Evolutionary conservation across 1,140 invertebrate species (phyloP).

Genomic region (Drosophila eugracilis): DNA sequence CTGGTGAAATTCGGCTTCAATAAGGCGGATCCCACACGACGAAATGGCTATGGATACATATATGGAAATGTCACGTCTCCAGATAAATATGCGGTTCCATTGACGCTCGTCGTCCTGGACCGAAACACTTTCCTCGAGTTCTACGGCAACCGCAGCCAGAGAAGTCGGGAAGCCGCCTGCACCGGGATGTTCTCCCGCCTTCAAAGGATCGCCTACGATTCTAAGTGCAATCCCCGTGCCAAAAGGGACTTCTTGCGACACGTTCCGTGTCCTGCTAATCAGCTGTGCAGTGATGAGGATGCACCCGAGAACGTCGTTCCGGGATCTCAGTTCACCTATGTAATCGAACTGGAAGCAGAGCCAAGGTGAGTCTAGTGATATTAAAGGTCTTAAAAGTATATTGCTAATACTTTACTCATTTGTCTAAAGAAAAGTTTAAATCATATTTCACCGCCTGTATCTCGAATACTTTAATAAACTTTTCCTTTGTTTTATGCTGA

Average conservation of each 20-base stretch:
- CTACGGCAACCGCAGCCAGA: constrained; percentile 89
- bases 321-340: constrained; percentile 96
- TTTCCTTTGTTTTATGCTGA: no score
- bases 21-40: constrained; percentile 93
- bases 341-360: constrained; percentile 94
- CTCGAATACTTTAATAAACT: no score
- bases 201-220: constrained; percentile 93
- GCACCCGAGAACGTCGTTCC: constrained; percentile 93
- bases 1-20: constrained; percentile 98
- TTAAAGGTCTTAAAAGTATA: no score
- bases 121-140: constrained; percentile 94
- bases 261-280: constrained; percentile 92
- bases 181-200: constrained; percentile 94
- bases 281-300: constrained; percentile 95
- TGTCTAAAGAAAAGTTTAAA: no score
- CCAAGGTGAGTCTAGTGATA: constrained; percentile 89
- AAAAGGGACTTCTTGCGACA: constrained; percentile 94
- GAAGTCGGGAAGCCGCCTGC: constrained; percentile 87
- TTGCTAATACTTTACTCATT: no score
- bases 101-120: constrained; percentile 94
- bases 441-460: no score
- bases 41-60: constrained; percentile 93
- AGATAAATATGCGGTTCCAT: constrained; percentile 87
- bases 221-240: constrained; percentile 90
- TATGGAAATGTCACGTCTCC: constrained; percentile 96